Conservation (phyloP, 2,113 vertebrate species). For the Acrocephalus arundinaceus region DNA sequence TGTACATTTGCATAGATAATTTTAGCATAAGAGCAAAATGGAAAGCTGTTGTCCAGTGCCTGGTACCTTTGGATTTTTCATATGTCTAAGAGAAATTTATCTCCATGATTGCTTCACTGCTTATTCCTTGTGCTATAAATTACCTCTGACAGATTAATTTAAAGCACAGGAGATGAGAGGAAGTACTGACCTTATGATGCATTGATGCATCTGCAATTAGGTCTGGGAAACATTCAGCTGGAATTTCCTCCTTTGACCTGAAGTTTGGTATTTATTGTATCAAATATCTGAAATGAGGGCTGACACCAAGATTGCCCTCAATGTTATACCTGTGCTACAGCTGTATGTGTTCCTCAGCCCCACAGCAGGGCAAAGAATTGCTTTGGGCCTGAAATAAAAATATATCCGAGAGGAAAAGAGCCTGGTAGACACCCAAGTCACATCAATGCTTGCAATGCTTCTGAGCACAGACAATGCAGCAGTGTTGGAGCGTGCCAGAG, state of each 20-base stretch:
- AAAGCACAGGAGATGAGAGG: not conserved
- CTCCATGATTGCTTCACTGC: not conserved
- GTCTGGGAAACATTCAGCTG: not conserved
- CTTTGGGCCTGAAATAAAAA: not conserved
- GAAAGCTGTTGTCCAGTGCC: not conserved
- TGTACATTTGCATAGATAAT: not conserved
- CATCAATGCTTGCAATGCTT: not conserved
- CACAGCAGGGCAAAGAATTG: not conserved
- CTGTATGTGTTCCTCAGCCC: not conserved
- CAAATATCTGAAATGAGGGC: not conserved
- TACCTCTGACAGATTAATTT: not conserved
- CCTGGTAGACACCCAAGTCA: rapidly evolving
- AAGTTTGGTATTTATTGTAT: not conserved
- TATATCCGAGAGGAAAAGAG: not conserved
- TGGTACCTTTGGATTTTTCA: not conserved
- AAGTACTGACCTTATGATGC: not conserved
- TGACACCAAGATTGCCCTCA: not conserved
- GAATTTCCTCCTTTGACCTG: not conserved
- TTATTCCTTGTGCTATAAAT: not conserved
- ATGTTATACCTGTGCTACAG: not conserved
- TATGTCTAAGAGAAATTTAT: not conserved
- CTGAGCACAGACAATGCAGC: rapidly evolving
- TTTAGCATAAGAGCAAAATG: not conserved
- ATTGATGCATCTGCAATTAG: not conserved
- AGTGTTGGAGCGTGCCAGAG: rapidly evolving